Evolutionary conservation across 1,140 invertebrate genomes (phyloP), one percentile per base, ranked within the genome.

Genomic region (Drosophila lacteicornis): DNA sequence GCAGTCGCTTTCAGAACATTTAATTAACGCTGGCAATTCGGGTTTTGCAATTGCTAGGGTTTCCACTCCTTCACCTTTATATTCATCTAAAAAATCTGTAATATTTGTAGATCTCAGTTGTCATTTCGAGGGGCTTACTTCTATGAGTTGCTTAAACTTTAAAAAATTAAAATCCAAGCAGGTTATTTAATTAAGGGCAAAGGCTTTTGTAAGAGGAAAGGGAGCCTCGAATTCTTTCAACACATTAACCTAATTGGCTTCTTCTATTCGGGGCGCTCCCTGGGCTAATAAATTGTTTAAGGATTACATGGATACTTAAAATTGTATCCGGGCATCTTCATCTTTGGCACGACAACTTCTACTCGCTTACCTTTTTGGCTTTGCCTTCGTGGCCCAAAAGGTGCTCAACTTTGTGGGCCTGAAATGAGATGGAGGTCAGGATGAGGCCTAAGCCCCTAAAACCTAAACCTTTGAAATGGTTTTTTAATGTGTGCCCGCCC

Each of bases 161-260:
- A 25, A 40, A 36, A 40, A 19, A 5, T 22, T 12, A n/a, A 19
- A 15, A 15, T 19, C 9, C 17, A 9, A 40, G 33, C 25, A 33
- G 4, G 13, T 22, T 25, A 65, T 65, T 65, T 60, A 22, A 65
- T 63, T 42, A 59, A 40, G 33, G 22, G 53, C 30, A 57, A 38
- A 49, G n/a, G 27, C 36, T 68, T 27, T 17, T 49, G 7, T 19
- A 25, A 45, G 42, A 25, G 22, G 22, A 25, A 25, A 25, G 22
- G 22, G 22, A 25, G 22, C 17, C 22, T 53, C 33, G 11, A 43
- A 27, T 58, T 59, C 62, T 43, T 68, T 50, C 66, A 51, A 65
- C 45, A 70, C 85, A 88, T 88, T 90, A 88, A 73, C 78, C 81
- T 88, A 88, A 90, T 90, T 88, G 86, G 70, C 74, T 74, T 19